Conservation (phyloP, 2,113 vertebrate species). For the Canis aureus region DNA sequence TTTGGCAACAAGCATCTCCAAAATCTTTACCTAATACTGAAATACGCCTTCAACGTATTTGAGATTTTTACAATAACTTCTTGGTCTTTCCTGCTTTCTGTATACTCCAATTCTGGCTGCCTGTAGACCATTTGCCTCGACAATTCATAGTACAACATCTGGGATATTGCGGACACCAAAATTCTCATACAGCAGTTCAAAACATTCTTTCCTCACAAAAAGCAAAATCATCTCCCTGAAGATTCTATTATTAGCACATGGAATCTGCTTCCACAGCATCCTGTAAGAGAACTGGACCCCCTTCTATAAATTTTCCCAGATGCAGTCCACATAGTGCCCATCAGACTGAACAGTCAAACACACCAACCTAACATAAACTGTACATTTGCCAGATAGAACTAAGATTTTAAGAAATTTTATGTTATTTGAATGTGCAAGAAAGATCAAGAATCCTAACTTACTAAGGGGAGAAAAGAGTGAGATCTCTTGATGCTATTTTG, state of each 20-base stretch:
- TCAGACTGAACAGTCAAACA: background rate
- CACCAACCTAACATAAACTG: background rate
- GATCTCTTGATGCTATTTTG: background rate
- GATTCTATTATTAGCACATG: background rate
- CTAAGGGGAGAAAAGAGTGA: background rate
- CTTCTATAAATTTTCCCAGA: background rate
- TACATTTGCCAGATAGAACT: background rate
- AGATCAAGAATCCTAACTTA: conserved; percentile 17
- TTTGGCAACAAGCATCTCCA: background rate
- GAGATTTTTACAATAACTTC: background rate
- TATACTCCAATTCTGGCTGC: background rate
- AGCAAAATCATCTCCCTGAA: background rate
- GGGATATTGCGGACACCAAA: background rate
- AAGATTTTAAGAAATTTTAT: background rate
- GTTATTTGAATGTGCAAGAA: conserved; percentile 28
- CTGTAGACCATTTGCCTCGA: background rate
- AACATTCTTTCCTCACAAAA: conserved; percentile 14
- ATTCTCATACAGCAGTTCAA: background rate
- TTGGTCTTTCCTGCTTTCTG: background rate
- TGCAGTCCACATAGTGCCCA: background rate
- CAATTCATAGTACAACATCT: background rate
- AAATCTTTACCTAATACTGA: background rate
- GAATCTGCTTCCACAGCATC: background rate
- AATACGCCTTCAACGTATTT: background rate
- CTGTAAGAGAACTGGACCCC: background rate